These are phyloP conservation scores for Scaptomyza pallida DNA, from an alignment of 1,140 invertebrate genomes.

Conservation along the genomic window DNA sequence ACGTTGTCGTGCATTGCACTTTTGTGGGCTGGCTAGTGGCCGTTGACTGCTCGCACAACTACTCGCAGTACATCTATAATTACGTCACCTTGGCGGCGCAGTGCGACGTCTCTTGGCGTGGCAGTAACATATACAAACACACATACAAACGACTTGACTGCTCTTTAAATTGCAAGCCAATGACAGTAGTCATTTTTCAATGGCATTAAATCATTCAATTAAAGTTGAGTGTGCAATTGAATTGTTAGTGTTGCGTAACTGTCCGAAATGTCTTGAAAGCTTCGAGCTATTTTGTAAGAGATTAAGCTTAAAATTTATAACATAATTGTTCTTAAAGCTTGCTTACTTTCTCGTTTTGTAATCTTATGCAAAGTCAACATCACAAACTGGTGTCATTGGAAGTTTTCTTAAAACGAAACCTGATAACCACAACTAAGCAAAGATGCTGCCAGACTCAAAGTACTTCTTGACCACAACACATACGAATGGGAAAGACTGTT, in stretches of 20 bases:
- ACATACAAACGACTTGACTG: slow-evolving; percentile 17
- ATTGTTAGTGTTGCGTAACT: no score
- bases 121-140: slow-evolving; percentile 37
- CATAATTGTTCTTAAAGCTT: no score
- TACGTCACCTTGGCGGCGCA: slow-evolving; percentile 64
- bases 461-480: slow-evolving; percentile 25
- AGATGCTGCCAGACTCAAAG: slow-evolving; percentile 21
- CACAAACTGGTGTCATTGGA: background rate
- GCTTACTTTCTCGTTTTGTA: no score
- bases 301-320: no score
- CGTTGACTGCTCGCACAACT: slow-evolving; percentile 5
- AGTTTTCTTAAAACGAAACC: background rate
- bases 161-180: background rate
- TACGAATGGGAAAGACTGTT: no score
- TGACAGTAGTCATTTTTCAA: background rate
- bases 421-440: slow-evolving; percentile 63
- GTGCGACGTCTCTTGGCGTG: slow-evolving; percentile 14
- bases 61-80: slow-evolving; percentile 73
- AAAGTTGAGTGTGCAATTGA: background rate
- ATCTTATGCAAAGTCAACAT: no score
- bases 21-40: slow-evolving; percentile 49
- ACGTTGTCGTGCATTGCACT: slow-evolving; percentile 70
- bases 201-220: background rate
- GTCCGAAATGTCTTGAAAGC: no score
- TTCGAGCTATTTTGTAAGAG: no score